Base-by-base conservation (phyloP, 37 sponge, comb jelly and placozoan genomes). In the Spongia lamella region DNA sequence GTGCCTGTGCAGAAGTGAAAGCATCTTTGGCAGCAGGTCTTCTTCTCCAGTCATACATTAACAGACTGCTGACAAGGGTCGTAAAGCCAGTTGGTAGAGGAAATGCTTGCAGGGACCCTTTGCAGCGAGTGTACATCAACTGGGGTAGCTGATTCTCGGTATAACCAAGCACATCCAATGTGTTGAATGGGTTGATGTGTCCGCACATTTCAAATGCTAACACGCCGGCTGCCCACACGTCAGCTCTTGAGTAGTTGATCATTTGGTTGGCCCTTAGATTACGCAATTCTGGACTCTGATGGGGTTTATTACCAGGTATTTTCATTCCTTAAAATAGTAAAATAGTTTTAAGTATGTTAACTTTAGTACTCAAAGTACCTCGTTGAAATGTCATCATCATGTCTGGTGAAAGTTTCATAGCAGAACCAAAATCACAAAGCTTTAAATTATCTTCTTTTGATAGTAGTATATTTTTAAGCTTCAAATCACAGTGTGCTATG, bases 211-310 rank as follows among this genome's bases (percentile, higher is more conserved):
- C 93, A 72, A 76, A 92, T 27, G 81, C 84, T 17, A 92, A 73
- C 40, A 88, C 86, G 17, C 93, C 93, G 35, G 89, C 89, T 24
- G 89, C 89, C 93, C 93, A 92, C 40, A 92, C 93, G 25, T 82
- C 68, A 58, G 84, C 81, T 66, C 81, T 88, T 39, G 40, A 17
- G 66, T 88, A 92, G 59, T 68, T 24, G 30, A 92, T 25, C 60
- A 16, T 19, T 37, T 59, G 66, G 4, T 89, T 89, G n/a, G 89
- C 63, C 21, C 79, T 73, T 30, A 82, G 77, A 31, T 80, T 87
- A 60, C 83, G 86, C 30, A 88, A 52, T 61, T 92, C 93, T 21
- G 93, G 93, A 68, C 70, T 63, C 52, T 83, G 54, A 38, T 92
- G 93, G 17, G 82, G 79, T 9, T 29, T 21, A 33, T 92, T 92